Conservation (phyloP, 2,888 invertebrate species). For the Drosophila ezoana region DNA sequence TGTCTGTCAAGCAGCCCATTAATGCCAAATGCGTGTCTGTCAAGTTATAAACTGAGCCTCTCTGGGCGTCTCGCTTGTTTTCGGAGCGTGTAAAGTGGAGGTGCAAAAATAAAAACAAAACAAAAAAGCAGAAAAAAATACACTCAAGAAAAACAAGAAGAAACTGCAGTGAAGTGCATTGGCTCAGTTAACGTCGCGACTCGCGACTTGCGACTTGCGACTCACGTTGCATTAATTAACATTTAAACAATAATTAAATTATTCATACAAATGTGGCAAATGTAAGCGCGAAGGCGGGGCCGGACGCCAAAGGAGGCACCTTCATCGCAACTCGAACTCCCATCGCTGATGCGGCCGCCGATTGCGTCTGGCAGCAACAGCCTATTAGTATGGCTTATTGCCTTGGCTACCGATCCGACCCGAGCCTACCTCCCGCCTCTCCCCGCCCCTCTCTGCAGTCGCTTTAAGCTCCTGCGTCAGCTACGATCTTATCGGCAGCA, state of each 20-base stretch:
- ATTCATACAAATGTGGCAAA: constrained; percentile 82
- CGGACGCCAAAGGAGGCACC: constrained; percentile 24
- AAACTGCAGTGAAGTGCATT: constrained; percentile 50
- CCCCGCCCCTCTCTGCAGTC: neutral
- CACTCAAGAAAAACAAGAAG: neutral
- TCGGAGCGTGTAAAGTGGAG: constrained; percentile 54
- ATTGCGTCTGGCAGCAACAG: constrained; percentile 58
- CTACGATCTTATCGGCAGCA: constrained; percentile 65
- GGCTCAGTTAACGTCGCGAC: constrained; percentile 36
- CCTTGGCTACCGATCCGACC: constrained; percentile 50
- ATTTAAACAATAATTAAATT: constrained; percentile 84
- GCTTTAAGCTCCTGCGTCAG: constrained; percentile 18
- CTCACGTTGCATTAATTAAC: constrained; percentile 83
- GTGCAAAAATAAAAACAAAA: constrained; percentile 42
- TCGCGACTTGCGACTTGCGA: constrained; percentile 24
- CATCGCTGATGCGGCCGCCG: constrained; percentile 53
- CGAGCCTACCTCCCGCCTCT: neutral
- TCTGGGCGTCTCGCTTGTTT: constrained; percentile 44
- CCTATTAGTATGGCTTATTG: constrained; percentile 80
- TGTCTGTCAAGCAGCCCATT: constrained; percentile 74
- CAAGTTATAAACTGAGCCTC: constrained; percentile 73
- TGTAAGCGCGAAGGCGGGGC: constrained; percentile 42
- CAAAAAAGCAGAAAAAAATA: constrained; percentile 1
- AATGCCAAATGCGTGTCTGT: constrained; percentile 83
- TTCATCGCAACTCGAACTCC: constrained; percentile 29